Evolutionary conservation across 2,797 vertebrate genomes (phyloP), one percentile per base, ranked within the genome.

Genomic region (Poecilia velifera): DNA sequence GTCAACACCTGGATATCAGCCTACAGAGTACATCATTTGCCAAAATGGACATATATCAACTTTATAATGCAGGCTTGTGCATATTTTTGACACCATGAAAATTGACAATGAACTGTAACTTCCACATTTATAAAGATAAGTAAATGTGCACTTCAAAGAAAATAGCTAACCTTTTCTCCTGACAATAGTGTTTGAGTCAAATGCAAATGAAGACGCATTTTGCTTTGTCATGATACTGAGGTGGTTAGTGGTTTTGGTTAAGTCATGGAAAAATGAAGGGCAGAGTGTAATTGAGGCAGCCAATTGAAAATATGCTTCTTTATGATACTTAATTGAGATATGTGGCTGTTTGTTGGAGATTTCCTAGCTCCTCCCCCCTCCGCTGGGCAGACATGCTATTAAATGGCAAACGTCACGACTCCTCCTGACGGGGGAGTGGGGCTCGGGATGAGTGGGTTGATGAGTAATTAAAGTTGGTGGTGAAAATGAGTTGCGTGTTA

Each of bases 311-410:
- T 34, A 90, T 80, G 59, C 41, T 79, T 59, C 83, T 90, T 91
- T 80, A 89, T 88, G 86, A 76, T 93, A 91, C 93, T 94, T 93
- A 89, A 92, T 93, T 87, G 89, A 88, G 18, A 70, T 91, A 86
- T 79, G 84, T 90, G 80, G 81, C 84, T 88, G 84, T 92, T 88
- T 89, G 80, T 81, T 81, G 84, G 82, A 84, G 79, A 84, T 89
- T 83, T 77, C 39, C 70, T 79, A 68, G 72, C 82, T 80, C 80
- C 80, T 88, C 89, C 82, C 3, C 6, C 20, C 49, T 49, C 6
- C 5, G 85, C 81, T 88, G 82, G 90, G 78, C 76, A 68, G 84
- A 84, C 87, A 86, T 86, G 86, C 78, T 84, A 85, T 78, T 84
- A 87, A 87, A 78, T 81, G 88, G 87, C 88, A 93, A 93, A 94